A percentile compares a stretch with the other conserved stretches of the same genome.
Conservation (phyloP, 2,888 invertebrate species). For the Ormyrus labotus region DNA sequence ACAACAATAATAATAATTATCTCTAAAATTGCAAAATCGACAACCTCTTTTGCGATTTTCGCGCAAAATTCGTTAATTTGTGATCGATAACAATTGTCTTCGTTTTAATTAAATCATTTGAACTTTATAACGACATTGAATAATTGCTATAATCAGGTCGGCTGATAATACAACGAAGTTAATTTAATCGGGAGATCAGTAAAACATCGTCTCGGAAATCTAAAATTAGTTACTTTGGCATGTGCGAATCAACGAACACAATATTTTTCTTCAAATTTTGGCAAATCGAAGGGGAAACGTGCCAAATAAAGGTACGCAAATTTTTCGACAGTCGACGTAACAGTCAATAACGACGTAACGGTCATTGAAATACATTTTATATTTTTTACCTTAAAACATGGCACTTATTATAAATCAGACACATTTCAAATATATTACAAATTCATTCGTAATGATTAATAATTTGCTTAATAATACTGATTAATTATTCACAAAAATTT, state of each 20-base stretch:
- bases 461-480: conserved; percentile 51
- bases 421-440: conserved; percentile 35
- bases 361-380: conserved; percentile 21
- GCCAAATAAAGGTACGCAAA: conserved; percentile 23
- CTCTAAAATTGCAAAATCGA: conserved; percentile 35
- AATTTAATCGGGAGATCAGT: not conserved
- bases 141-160: conserved; percentile 35
- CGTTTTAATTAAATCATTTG: conserved; percentile 8
- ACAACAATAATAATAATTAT: conserved; percentile 9
- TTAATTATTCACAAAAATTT: conserved; percentile 44
- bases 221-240: conserved; percentile 40
- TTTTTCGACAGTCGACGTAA: conserved; percentile 33
- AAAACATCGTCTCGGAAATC: conserved; percentile 1
- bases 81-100: conserved; percentile 6
- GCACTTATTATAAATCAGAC: conserved; percentile 52
- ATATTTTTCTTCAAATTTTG: conserved; percentile 43
- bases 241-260: conserved; percentile 19
- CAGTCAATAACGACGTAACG: conserved; percentile 19
- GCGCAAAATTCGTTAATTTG: conserved; percentile 28
- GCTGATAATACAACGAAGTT: conserved; percentile 17
- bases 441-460: conserved; percentile 48
- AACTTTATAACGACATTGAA: not conserved
- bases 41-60: conserved; percentile 18
- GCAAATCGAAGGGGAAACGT: conserved; percentile 46
- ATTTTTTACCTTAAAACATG: conserved; percentile 29